Evolutionary conservation across 2,888 invertebrate species (phyloP), one percentile per base, ranked within the genome.

Genomic region (Mesochorus sp.): DNA sequence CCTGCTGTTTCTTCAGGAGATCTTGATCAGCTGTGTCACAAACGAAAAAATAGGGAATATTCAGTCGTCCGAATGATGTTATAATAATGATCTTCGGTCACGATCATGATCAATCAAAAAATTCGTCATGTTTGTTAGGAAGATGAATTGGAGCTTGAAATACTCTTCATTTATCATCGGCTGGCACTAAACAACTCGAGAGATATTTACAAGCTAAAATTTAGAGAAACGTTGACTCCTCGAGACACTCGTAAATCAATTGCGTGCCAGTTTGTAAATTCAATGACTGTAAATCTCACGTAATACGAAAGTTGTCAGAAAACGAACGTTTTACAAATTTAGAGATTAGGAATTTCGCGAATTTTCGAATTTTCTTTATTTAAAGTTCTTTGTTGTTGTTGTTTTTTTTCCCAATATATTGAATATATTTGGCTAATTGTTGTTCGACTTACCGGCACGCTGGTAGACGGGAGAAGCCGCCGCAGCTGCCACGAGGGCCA

Each of bases 11-110:
- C 71, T 89, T 88, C 85, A 94, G 91, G 71, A 93, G 88, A 75
- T 92, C 92, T 82, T 92, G 92, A 83, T 94, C 93, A 71, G 93
- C 95, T 94, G 24, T n/a, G 12, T 12, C 2, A n/a, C n/a, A 14
- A 10, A 5, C 0, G 3, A 34, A 24, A 34, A 26, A 84, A 39
- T 4, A 34, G 24, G 8, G 6, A 39, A 6, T 17, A 2, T 3
- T 19, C 4, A 10, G 34, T 31, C n/a, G n/a, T n/a, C n/a, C n/a
- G n/a, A n/a, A n/a, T n/a, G n/a, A n/a, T n/a, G n/a, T n/a, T n/a
- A n/a, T n/a, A n/a, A n/a, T n/a, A n/a, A n/a, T n/a, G n/a, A n/a
- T n/a, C n/a, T n/a, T n/a, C n/a, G n/a, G n/a, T n/a, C n/a, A n/a
- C n/a, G n/a, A n/a, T n/a, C n/a, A n/a, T n/a, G n/a, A n/a, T n/a